phyloP scores from a whole-genome alignment of 2,888 invertebrate species.

The Hypsopygia costalis region DNA sequence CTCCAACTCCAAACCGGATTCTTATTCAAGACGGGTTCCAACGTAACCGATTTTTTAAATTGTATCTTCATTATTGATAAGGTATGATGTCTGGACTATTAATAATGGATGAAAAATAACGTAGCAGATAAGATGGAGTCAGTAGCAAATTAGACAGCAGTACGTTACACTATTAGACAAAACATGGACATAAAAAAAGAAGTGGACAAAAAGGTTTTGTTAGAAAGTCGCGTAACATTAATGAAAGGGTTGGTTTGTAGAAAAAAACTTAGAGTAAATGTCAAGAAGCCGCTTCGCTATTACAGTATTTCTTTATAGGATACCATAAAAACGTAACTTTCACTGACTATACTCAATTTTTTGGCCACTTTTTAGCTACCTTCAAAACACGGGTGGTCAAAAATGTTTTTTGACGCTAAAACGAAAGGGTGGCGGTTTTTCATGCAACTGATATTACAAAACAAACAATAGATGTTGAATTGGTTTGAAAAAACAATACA shows the following conservation, averaged over 20 bases:
- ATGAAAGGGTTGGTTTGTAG: conserved; percentile 12
- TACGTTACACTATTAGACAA: no score
- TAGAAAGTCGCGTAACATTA: not conserved
- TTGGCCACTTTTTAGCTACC: conserved; percentile 41
- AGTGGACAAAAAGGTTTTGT: not conserved
- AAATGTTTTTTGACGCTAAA: conserved; percentile 32
- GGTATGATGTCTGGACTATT: conserved; percentile 20
- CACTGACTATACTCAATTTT: conserved; percentile 51
- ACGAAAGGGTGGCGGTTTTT: conserved; percentile 45
- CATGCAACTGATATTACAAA: conserved; percentile 48
- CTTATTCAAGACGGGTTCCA: conserved; percentile 44
- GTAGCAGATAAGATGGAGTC: not conserved
- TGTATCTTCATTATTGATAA: conserved; percentile 52
- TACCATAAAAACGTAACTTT: conserved; percentile 44
- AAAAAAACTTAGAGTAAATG: conserved; percentile 21
- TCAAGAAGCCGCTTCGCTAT: conserved; percentile 24
- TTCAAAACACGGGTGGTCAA: conserved; percentile 37
- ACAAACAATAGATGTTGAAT: conserved; percentile 51
- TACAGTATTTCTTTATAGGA: conserved; percentile 19
- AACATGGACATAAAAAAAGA: no score
- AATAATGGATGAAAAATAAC: conserved; percentile 13
- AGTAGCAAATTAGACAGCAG: not conserved
- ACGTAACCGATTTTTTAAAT: conserved; percentile 47
- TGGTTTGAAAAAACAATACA: conserved; percentile 52
- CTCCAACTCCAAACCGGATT: conserved; percentile 66